Percentiles rank a stretch among this genome's conserved stretches.
Conservation (phyloP, 2,113 vertebrate genomes). For the Oncorhynchus masou region DNA sequence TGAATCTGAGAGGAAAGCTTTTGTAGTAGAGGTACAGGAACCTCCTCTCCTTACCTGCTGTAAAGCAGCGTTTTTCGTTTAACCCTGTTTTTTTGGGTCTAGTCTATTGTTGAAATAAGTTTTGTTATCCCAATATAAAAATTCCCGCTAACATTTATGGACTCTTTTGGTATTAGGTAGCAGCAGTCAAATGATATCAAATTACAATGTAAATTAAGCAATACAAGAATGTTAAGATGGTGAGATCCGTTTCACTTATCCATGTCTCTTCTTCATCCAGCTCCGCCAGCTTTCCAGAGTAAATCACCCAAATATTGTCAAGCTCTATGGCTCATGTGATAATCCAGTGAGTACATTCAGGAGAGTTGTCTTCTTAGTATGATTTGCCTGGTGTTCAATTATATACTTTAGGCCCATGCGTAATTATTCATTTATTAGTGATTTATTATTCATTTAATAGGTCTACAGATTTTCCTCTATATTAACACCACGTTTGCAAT, state of each 20-base stretch:
- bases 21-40: conserved; percentile 84
- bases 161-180: neutral
- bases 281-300: conserved; percentile 93
- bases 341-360: conserved; percentile 83
- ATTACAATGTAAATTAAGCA: neutral
- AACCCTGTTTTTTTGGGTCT: neutral
- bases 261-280: conserved; percentile 35
- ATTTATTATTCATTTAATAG: neutral
- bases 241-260: neutral
- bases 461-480: neutral
- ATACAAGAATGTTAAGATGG: neutral
- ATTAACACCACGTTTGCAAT: neutral
- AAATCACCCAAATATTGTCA: conserved; percentile 94
- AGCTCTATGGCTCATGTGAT: conserved; percentile 91
- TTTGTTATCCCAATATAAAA: neutral
- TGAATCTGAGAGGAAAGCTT: conserved; percentile 88
- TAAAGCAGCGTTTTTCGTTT: neutral
- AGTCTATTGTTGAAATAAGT: neutral
- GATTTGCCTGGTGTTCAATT: neutral
- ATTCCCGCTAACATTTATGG: neutral
- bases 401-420: neutral
- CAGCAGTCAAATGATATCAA: neutral
- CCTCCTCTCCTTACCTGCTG: neutral
- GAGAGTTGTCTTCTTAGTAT: neutral
- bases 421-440: neutral